Evolutionary conservation across 2,888 invertebrate species (phyloP), one percentile per base, ranked within the genome.

Genomic region (Uropetala carovei): DNA sequence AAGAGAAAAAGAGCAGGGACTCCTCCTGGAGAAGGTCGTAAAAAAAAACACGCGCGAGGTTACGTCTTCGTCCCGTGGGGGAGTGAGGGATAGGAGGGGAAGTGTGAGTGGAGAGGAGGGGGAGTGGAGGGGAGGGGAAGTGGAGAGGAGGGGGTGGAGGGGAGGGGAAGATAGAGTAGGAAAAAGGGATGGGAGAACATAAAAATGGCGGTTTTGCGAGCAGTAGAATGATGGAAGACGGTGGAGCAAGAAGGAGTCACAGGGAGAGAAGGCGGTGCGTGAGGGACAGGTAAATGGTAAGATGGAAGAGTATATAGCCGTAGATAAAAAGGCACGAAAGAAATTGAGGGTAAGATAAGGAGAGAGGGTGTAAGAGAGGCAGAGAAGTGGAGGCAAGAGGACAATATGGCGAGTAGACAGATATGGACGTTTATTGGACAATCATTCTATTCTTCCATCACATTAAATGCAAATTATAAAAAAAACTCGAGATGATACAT

Each of bases 1-100:
- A 75, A 75, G 75, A 75, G 68, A n/a, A 68, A 18, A 68, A 68
- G 68, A 68, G 68, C 68, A 68, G 68, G 68, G 68, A 68, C 68
- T 68, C 68, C 9, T 22, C 68, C 9, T 22, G 68, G 68, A 68
- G 18, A 68, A 5, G 27, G 75, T 27, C 75, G 75, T 75, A 75
- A 75, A 27, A 75, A 75, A 75, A 75, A 27, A 75, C 22, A 75
- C 22, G 13, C 86, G 27, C 86, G 16, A 59, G 27, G 60, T 59
- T 58, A 86, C 86, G 22, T 58, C 59, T 16, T 27, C 86, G 82
- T 43, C 82, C 86, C 59, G 30, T n/a, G 14, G 22, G 81, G 22
- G 57, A 81, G 30, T 27, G 43, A 2, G 82, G 16, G 82, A 27
- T 82, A 64, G 30, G 82, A 10, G 82, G 82, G 27, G 0, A 43